Conservation (phyloP, 2,888 invertebrate species). For the Heteropelma amictum region DNA sequence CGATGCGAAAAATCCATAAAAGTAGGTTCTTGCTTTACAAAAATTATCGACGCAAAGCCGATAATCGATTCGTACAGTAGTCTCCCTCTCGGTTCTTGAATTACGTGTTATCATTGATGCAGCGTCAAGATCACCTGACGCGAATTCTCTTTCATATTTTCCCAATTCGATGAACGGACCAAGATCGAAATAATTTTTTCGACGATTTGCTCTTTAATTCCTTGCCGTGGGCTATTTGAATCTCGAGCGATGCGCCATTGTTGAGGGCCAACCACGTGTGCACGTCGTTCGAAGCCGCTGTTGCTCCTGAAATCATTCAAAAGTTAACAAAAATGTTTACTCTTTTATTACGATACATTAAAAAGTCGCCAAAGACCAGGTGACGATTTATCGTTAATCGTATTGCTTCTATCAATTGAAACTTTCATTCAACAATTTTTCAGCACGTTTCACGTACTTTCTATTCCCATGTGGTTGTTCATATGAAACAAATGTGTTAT, state of each 20-base stretch:
- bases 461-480: too few relatives aligned
- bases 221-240: slow-evolving; percentile 75
- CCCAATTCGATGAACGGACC: slow-evolving; percentile 77
- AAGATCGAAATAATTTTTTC: slow-evolving; percentile 76
- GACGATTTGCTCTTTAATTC: slow-evolving; percentile 72
- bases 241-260: slow-evolving; percentile 76
- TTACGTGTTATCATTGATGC: not conserved
- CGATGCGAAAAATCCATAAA: too few relatives aligned
- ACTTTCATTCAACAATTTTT: too few relatives aligned
- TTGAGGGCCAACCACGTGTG: slow-evolving; percentile 76
- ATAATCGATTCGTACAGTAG: not conserved
- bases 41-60: not conserved
- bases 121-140: slow-evolving; percentile 42
- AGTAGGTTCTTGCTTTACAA: too few relatives aligned
- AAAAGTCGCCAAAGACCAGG: too few relatives aligned
- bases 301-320: slow-evolving; percentile 60
- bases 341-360: not conserved
- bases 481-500: too few relatives aligned
- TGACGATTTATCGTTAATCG: too few relatives aligned
- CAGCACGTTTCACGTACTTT: too few relatives aligned
- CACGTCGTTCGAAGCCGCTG: slow-evolving; percentile 73
- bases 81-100: not conserved
- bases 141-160: slow-evolving; percentile 69
- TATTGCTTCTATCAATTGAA: too few relatives aligned
- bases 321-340: not conserved